Base-by-base conservation (phyloP, 2,113 vertebrate species). In the Typhlomys cinereus region DNA sequence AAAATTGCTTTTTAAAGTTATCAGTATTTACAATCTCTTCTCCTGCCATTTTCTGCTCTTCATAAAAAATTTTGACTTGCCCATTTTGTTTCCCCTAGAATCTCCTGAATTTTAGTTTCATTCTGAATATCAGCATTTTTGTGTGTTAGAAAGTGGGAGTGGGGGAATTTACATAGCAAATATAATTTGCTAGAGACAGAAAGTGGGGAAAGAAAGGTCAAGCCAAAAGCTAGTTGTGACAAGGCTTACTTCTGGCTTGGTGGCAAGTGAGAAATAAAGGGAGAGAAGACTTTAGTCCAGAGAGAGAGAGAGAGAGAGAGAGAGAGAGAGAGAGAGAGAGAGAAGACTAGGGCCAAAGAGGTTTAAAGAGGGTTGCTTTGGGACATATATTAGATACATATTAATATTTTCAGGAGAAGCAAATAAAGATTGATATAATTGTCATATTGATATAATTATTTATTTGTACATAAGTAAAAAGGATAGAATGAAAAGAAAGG, bases 401-500 rank as follows among this genome's bases (percentile, higher is more conserved):
- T 91, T 61, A 39, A 61, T 27, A 34, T 88, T 84, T 79, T 75
- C 52, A 87, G 66, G 39, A 87, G 59, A 86, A 84, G 46, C 41
- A 81, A 85, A 69, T 52, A 50, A 83, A 74, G 36, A 61, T n/a
- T 89, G 61, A n/a, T 4, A 21, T 1, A 5, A 29, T 25, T 48
- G 64, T 82, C 44, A 36, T 64, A 48, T 27, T n/a, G 61, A 61
- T 66, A 27, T 29, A 66, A 66, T 81, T n/a, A 66, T 20, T 44
- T 27, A 36, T 66, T 83, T 41, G 17, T 50, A 23, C 44, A 27
- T 18, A 36, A 11, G 23, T 83, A 36, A 44, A 83, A 67, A 15
- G 21, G 36, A 23, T 50, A 44, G 66, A 39, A 69, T 0, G 29
- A 66, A 69, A 87, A 64, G 62, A 73, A 80, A 88, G 36, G 82